Evolutionary conservation across 1,140 invertebrate genomes (phyloP), one percentile per base, ranked within the genome.

Genomic region (Drosophila suzukii): DNA sequence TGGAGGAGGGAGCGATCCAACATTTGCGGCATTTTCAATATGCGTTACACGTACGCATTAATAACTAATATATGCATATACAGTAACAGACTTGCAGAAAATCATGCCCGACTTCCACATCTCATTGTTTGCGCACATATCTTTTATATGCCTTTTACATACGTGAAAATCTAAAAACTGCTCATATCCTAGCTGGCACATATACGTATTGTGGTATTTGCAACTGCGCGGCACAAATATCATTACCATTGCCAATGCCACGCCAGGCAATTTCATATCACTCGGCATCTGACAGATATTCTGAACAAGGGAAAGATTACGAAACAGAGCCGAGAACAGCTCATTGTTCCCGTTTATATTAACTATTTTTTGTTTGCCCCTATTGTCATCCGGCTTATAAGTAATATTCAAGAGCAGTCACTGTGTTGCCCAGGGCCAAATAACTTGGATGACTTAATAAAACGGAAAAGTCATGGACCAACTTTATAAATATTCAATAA

Each of bases 51-150:
- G 83, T 88, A 89, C 83, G 84, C 83, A 88, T 88, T 88, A 88
- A 89, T 89, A 88, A 88, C 83, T 88, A 88, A 89, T 88, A 86
- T 86, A 86, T 86, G 82, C 82, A 88, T 86, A 86, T 82, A 88
- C 83, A 82, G 81, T 85, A 81, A 63, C 78, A 78, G 63, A 74
- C 70, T 71, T 58, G 30, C 62, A 36, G 17, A 34, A 43, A 57
- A 46, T 27, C 66, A 54, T 43, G 38, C 27, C 54, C 41, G 15
- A 43, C 54, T 59, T 20, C 41, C 83, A 83, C 70, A 72, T 86
- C 78, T 78, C 65, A 86, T 86, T 86, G 82, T 86, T 88, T 88
- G 83, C 34, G 60, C 43, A 63, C 32, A 56, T 67, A 58, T 36
- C 13, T 43, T 39, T 46, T 50, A 65, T 46, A 39, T 61, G 38